Conservation (phyloP, 2,113 vertebrate species). For the Orycteropus afer region DNA sequence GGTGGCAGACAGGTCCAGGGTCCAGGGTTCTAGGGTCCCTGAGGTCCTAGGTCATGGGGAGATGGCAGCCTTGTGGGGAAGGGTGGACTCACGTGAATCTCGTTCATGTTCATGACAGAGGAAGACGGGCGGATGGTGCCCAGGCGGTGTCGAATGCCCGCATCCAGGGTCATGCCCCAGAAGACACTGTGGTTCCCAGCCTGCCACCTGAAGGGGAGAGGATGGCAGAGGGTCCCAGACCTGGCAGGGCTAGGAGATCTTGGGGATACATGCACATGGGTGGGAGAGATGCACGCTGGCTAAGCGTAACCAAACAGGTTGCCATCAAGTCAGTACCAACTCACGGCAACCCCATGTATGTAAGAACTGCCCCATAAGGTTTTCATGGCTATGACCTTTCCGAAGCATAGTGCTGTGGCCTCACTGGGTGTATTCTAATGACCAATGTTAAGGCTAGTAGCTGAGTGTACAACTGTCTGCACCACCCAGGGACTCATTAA, state of each 20-base stretch:
- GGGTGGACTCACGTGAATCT: slow-evolving; percentile 91
- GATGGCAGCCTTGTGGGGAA: not conserved
- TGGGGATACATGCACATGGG: rapidly evolving
- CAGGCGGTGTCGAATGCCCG: slow-evolving; percentile 94
- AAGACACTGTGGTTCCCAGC: slow-evolving; percentile 96
- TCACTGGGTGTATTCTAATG: not conserved
- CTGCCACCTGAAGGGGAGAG: slow-evolving; percentile 89
- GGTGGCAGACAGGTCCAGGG: not conserved
- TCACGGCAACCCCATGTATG: not conserved
- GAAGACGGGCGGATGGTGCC: slow-evolving; percentile 93
- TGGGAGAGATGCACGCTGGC: rapidly evolving
- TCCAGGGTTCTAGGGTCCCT: not conserved
- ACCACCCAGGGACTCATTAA: not conserved
- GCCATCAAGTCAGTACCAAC: not conserved
- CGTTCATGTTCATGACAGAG: slow-evolving; percentile 96
- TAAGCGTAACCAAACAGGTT: not conserved
- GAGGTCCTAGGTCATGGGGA: not conserved
- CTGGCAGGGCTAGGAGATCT: not conserved
- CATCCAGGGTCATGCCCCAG: slow-evolving; percentile 95
- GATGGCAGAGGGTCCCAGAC: not conserved
- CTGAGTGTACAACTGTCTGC: not conserved
- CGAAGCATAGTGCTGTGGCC: not conserved
- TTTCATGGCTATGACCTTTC: not conserved
- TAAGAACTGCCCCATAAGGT: not conserved
- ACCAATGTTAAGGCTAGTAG: not conserved